Conservation (phyloP, 2,888 invertebrate species). For the Macaria liturata region DNA sequence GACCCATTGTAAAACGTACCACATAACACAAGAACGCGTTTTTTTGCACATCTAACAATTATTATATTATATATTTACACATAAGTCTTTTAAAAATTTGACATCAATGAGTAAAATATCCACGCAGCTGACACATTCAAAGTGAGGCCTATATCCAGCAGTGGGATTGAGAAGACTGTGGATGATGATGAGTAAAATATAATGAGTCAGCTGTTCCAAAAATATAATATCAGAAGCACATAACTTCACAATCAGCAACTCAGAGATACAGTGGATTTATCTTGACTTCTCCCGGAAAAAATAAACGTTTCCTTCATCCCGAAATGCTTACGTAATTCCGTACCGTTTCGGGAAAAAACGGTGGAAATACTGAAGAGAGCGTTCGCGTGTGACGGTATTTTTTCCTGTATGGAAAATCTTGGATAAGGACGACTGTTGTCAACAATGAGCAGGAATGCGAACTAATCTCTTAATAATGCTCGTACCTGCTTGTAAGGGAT, state of each 20-base stretch:
- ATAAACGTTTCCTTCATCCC: constrained; percentile 21
- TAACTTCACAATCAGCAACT: constrained; percentile 6
- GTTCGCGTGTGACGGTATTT: constrained; percentile 20
- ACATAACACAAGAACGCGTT: too few species aligned
- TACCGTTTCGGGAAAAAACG: constrained; percentile 15
- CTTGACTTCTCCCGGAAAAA: constrained; percentile 23
- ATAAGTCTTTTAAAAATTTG: too few species aligned
- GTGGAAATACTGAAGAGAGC: constrained; percentile 16
- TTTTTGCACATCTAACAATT: too few species aligned
- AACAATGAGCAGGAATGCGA: constrained; percentile 16
- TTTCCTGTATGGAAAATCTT: constrained; percentile 20
- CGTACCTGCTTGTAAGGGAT: constrained; percentile 7
- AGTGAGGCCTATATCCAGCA: too few species aligned
- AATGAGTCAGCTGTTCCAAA: constrained; percentile 25
- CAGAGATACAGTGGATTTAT: constrained; percentile 9
- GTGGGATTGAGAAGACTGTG: too few species aligned
- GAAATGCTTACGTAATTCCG: constrained; percentile 23
- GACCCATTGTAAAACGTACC: too few species aligned
- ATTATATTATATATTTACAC: too few species aligned
- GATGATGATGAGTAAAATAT: too few species aligned
- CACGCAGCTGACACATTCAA: too few species aligned
- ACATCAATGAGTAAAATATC: too few species aligned
- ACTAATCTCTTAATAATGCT: constrained; percentile 14
- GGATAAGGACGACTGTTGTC: constrained; percentile 11
- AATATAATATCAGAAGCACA: too few species aligned